These are phyloP conservation scores for Ips nitidus DNA, from an alignment of 1,140 invertebrate species.

Conservation along the genomic window DNA sequence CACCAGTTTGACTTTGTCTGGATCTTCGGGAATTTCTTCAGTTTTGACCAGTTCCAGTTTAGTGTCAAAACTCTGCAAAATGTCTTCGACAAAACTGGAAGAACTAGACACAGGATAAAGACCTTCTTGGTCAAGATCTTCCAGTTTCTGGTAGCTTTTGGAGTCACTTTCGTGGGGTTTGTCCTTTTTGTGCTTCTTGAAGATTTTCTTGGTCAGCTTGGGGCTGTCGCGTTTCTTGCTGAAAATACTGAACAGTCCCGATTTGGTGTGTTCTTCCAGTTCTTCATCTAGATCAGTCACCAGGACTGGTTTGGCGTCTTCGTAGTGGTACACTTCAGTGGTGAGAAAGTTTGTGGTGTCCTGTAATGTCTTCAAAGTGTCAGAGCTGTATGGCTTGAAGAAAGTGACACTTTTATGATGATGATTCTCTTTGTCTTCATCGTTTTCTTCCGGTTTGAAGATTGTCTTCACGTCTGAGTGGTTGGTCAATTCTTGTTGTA, in stretches of 20 bases:
- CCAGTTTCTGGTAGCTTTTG: conserved; percentile 30
- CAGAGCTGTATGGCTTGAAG: conserved; percentile 12
- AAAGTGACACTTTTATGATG: too few species aligned
- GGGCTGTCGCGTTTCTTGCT: conserved; percentile 40
- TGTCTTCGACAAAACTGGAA: conserved; percentile 31
- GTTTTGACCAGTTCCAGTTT: conserved; percentile 33
- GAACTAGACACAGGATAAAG: not conserved
- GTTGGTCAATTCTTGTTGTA: too few species aligned
- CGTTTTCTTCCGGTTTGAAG: too few species aligned
- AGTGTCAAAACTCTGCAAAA: conserved; percentile 35
- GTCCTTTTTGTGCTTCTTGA: conserved; percentile 42
- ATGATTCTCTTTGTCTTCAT: too few species aligned
- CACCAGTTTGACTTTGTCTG: not conserved
- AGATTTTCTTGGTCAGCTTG: conserved; percentile 35
- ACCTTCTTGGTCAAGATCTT: conserved; percentile 30
- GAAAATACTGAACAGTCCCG: conserved; percentile 41
- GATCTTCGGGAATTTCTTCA: not conserved
- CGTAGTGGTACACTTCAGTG: conserved; percentile 41
- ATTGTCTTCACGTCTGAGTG: too few species aligned
- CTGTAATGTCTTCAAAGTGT: conserved; percentile 38
- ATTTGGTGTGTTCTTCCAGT: conserved; percentile 28
- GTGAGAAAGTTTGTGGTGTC: conserved; percentile 41
- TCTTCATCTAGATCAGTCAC: conserved; percentile 39
- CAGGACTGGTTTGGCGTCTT: conserved; percentile 38
- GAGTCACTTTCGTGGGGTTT: conserved; percentile 14